Conservation (phyloP, 2,113 vertebrate species). For the Capreolus pygargus region DNA sequence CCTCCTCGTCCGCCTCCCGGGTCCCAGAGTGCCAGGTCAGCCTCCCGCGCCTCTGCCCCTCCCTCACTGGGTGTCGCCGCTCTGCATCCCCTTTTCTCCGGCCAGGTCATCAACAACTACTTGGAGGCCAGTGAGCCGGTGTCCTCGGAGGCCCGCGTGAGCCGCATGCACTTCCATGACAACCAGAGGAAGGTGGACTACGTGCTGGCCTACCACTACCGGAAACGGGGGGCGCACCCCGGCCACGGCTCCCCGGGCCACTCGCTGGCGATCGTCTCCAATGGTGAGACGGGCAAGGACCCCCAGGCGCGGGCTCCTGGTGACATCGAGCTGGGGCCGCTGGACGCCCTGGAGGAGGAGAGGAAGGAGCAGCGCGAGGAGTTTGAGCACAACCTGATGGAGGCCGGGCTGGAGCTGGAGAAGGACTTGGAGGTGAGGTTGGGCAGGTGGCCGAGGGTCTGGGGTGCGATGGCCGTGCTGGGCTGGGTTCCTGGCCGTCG, state of each 20-base stretch:
- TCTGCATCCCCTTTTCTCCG: not conserved
- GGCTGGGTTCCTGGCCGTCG: not conserved
- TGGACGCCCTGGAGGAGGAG: conserved; percentile 86
- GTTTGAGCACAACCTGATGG: conserved; percentile 89
- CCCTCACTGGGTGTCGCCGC: not conserved
- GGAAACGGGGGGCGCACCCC: conserved; percentile 71
- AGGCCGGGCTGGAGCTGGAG: conserved; percentile 93
- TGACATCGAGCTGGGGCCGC: conserved; percentile 70
- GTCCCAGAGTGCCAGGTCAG: not conserved
- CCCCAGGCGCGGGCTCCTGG: conserved; percentile 48
- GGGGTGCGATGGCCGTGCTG: not conserved
- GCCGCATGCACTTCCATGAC: conserved; percentile 88
- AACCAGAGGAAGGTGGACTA: conserved; percentile 95
- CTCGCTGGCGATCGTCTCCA: conserved; percentile 72
- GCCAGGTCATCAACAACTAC: conserved; percentile 85
- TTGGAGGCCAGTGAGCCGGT: conserved; percentile 71
- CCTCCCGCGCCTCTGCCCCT: not conserved
- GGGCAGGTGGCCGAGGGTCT: not conserved
- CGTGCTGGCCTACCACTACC: conserved; percentile 92
- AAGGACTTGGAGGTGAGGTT: conserved; percentile 86
- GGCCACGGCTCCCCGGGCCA: not conserved
- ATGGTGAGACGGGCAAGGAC: conserved; percentile 80
- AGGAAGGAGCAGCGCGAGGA: conserved; percentile 90
- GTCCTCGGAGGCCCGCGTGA: not conserved
- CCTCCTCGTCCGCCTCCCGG: not conserved